Evolutionary conservation across 1,140 invertebrate species (phyloP).

Genomic region (Yoshiicerus persimilis): DNA sequence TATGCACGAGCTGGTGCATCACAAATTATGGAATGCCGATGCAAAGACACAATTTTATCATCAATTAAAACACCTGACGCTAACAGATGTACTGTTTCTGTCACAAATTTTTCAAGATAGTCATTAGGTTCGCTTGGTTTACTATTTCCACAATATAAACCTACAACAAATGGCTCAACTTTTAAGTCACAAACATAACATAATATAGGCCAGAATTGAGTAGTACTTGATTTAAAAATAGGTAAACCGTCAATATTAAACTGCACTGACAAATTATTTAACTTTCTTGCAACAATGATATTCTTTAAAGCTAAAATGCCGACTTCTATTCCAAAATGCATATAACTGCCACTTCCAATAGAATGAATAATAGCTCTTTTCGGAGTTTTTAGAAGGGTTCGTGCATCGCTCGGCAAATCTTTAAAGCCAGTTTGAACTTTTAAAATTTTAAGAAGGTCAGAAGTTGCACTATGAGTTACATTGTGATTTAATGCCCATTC

Average conservation of each 20-base stretch:
- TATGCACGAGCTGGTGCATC: slow-evolving; percentile 52
- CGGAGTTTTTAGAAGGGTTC: slow-evolving; percentile 32
- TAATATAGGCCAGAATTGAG: slow-evolving; percentile 40
- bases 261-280: background rate
- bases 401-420: slow-evolving; percentile 7
- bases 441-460: background rate
- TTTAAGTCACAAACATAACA: background rate
- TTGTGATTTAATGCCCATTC: background rate
- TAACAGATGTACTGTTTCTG: slow-evolving; percentile 35
- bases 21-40: slow-evolving; percentile 49
- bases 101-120: slow-evolving; percentile 48
- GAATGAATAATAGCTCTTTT: background rate
- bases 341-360: background rate
- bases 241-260: slow-evolving; percentile 41
- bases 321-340: slow-evolving; percentile 18
- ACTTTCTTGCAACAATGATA: too few relatives aligned
- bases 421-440: background rate
- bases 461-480: background rate
- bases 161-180: background rate
- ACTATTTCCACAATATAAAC: slow-evolving; percentile 9
- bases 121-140: slow-evolving; percentile 27
- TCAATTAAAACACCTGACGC: slow-evolving; percentile 32
- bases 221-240: background rate
- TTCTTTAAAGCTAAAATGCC: background rate
- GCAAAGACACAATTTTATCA: slow-evolving; percentile 24